A percentile compares a stretch with the other conserved stretches of the same genome.
These are phyloP conservation scores for Plebejus anna DNA, from an alignment of 2,888 invertebrate genomes.

Conservation along the genomic window DNA sequence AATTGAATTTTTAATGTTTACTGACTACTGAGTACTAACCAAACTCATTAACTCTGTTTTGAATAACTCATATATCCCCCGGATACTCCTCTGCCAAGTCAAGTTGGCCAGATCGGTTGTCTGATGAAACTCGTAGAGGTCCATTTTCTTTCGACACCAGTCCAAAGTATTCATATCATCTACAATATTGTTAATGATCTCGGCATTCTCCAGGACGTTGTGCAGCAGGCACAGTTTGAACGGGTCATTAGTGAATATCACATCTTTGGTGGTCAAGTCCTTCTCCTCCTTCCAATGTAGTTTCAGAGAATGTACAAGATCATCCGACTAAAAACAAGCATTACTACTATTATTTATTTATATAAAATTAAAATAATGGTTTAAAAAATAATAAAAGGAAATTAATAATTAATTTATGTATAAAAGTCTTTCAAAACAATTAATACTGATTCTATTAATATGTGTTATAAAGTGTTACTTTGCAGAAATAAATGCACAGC, in stretches of 20 bases:
- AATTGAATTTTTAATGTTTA: background rate
- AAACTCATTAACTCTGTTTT: conserved; percentile 83
- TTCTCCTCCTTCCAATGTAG: conserved; percentile 71
- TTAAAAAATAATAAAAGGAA: background rate
- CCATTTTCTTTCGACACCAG: conserved; percentile 89
- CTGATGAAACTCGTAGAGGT: conserved; percentile 93
- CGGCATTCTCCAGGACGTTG: conserved; percentile 78
- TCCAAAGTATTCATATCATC: conserved; percentile 84
- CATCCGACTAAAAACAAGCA: conserved; percentile 54
- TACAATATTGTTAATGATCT: conserved; percentile 81
- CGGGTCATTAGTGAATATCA: conserved; percentile 81
- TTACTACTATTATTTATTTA: background rate
- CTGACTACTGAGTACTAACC: conserved; percentile 64
- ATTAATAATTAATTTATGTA: background rate
- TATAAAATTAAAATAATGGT: too few species aligned
- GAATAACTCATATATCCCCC: conserved; percentile 82
- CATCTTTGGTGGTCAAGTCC: conserved; percentile 56
- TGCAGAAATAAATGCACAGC: too few species aligned
- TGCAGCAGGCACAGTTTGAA: conserved; percentile 84
- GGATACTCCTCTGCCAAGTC: conserved; percentile 79
- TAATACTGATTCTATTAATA: too few species aligned
- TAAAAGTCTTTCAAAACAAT: too few species aligned
- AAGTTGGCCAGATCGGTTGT: conserved; percentile 84
- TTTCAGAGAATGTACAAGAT: conserved; percentile 59
- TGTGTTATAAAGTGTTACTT: too few species aligned